phyloP scores from a whole-genome alignment of 2,113 vertebrate species.

The Taurulus bubalis region DNA sequence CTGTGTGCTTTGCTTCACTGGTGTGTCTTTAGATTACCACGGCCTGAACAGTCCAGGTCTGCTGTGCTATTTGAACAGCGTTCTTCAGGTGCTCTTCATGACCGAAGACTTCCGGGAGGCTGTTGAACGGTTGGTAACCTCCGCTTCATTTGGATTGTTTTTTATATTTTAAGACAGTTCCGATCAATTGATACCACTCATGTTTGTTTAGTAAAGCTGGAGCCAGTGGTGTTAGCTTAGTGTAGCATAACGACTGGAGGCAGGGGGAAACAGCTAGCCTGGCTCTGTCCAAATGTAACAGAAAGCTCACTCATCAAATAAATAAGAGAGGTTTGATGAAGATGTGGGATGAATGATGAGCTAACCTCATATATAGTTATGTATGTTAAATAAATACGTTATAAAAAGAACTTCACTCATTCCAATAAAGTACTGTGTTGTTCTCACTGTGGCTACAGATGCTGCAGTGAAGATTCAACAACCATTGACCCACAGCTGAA shows the following conservation, averaged over 20 bases:
- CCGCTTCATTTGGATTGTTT: not conserved
- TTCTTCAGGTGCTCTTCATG: conserved; percentile 79
- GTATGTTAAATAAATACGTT: not conserved
- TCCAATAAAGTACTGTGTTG: not conserved
- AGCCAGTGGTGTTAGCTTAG: no score
- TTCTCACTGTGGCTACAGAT: not conserved
- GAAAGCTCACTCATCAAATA: no score
- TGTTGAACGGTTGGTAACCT: conserved; percentile 45
- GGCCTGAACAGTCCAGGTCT: conserved; percentile 74
- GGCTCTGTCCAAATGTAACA: not conserved
- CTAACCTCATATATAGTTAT: not conserved
- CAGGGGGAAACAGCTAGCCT: no score
- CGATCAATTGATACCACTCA: not conserved
- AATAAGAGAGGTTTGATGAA: no score
- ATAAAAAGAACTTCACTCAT: not conserved
- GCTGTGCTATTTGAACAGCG: conserved; percentile 75
- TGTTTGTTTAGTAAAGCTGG: no score
- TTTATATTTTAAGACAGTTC: not conserved
- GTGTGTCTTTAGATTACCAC: conserved; percentile 51
- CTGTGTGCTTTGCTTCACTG: rapidly evolving
- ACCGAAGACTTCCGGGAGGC: conserved; percentile 67
- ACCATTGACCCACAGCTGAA: conserved; percentile 46
- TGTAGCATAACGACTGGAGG: no score
- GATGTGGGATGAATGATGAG: not conserved
- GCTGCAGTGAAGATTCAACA: not conserved